phyloP scores from a whole-genome alignment of 2,797 vertebrate species.

The Oceanodroma leucorhoa region DNA sequence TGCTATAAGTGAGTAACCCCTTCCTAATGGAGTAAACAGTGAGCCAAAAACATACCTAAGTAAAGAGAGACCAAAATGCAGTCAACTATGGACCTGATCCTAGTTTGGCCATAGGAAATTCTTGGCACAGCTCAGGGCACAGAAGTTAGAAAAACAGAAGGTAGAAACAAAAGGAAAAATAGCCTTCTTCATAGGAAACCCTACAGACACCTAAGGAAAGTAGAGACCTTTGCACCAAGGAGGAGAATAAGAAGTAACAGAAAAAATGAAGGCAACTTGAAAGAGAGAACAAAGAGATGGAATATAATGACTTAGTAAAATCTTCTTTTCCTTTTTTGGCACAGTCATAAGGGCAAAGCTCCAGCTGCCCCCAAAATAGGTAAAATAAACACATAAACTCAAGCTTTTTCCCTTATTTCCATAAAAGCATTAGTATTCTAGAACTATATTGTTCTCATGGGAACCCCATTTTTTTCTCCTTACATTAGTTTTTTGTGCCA shows the following conservation, averaged over 20 bases:
- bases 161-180: background rate
- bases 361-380: background rate
- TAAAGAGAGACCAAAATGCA: background rate
- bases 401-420: background rate
- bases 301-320: background rate
- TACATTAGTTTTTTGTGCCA: background rate
- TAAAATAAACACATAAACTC: background rate
- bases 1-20: accelerated
- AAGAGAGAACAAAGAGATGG: background rate
- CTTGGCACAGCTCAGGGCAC: background rate
- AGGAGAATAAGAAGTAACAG: background rate
- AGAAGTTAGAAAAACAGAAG: background rate
- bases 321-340: background rate
- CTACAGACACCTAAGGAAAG: background rate
- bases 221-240: background rate
- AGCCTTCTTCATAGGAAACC: background rate
- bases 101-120: background rate
- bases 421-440: background rate
- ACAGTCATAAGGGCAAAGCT: background rate
- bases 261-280: background rate
- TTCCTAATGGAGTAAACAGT: background rate
- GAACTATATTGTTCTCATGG: background rate
- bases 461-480: background rate
- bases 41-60: background rate
- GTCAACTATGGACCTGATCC: background rate